These are phyloP conservation scores for Motacilla tschutschensis DNA, from an alignment of 2,113 vertebrate species.

Conservation along the genomic window DNA sequence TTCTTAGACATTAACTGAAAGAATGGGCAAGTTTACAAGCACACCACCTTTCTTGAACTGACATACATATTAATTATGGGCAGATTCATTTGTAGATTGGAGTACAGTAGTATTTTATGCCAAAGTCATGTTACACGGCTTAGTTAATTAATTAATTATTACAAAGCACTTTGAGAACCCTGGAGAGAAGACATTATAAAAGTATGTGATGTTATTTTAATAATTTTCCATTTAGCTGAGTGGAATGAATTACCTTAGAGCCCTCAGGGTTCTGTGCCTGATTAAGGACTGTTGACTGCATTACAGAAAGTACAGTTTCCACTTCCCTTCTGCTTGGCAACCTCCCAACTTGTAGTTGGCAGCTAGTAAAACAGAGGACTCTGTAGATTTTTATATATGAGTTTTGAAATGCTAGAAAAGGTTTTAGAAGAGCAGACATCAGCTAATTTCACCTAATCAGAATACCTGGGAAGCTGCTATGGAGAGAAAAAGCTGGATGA, in stretches of 20 bases:
- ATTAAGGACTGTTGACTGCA: constrained; percentile 37
- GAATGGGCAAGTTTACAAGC: not conserved
- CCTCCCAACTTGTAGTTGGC: not conserved
- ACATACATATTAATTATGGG: not conserved
- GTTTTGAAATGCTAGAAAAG: not conserved
- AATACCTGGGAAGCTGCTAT: not conserved
- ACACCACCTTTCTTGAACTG: not conserved
- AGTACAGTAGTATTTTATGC: constrained; percentile 7
- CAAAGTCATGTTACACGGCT: constrained; percentile 9
- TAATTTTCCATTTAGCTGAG: constrained; percentile 33
- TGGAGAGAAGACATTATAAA: constrained; percentile 21
- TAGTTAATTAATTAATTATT: constrained; percentile 56
- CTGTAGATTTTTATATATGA: not conserved
- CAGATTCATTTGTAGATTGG: constrained; percentile 2
- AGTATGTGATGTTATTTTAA: constrained; percentile 38
- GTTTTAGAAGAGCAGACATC: not conserved
- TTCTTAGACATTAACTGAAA: not conserved
- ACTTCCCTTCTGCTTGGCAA: not conserved
- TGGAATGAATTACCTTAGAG: constrained; percentile 11
- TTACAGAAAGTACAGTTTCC: not conserved
- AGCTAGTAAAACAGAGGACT: not conserved
- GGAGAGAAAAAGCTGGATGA: not conserved
- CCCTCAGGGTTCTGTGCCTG: not conserved
- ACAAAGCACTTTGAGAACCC: constrained; percentile 46
- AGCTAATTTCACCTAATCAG: not conserved